Evolutionary conservation across 1,140 invertebrate genomes (phyloP).

Genomic region (Liolophura sinensis): DNA sequence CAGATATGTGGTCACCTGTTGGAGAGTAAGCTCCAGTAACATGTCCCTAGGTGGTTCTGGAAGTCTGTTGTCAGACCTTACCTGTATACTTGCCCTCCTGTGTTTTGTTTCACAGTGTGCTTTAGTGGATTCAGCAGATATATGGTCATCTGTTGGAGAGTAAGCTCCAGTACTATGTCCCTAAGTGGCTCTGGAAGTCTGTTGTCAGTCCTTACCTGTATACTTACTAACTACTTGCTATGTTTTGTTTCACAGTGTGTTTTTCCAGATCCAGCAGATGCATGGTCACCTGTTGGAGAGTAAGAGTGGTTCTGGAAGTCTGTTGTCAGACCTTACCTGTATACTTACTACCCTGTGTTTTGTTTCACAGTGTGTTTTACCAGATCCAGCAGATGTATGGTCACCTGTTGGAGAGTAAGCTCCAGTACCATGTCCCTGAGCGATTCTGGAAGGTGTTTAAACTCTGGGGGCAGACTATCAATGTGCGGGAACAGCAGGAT

Average conservation of each 20-base stretch:
- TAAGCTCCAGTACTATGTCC: conserved; percentile 53
- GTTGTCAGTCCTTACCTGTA: too few relatives aligned
- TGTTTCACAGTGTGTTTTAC: conserved; percentile 49
- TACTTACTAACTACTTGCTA: too few relatives aligned
- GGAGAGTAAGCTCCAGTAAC: conserved; percentile 53
- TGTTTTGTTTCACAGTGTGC: conserved; percentile 41
- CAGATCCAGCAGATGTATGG: conserved; percentile 57
- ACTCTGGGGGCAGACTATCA: conserved; percentile 54
- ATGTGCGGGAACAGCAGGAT: conserved; percentile 54
- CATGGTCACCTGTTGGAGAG: conserved; percentile 56
- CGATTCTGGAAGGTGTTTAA: conserved; percentile 56
- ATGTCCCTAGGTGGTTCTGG: conserved; percentile 57
- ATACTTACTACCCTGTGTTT: conserved; percentile 6
- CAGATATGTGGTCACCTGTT: conserved; percentile 56
- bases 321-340: conserved; percentile 41
- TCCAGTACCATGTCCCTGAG: conserved; percentile 56
- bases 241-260: conserved; percentile 41
- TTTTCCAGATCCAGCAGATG: conserved; percentile 55
- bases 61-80: conserved; percentile 15
- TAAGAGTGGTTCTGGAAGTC: conserved; percentile 55
- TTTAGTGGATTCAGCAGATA: conserved; percentile 55
- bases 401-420: conserved; percentile 52
- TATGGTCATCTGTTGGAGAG: conserved; percentile 56
- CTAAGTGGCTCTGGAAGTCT: conserved; percentile 56
- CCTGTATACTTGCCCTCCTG: neutral